A percentile compares a stretch with the other conserved stretches of the same genome.
Conservation (phyloP, 2,797 vertebrate species). For the Pseudocheirus occidentalis region DNA sequence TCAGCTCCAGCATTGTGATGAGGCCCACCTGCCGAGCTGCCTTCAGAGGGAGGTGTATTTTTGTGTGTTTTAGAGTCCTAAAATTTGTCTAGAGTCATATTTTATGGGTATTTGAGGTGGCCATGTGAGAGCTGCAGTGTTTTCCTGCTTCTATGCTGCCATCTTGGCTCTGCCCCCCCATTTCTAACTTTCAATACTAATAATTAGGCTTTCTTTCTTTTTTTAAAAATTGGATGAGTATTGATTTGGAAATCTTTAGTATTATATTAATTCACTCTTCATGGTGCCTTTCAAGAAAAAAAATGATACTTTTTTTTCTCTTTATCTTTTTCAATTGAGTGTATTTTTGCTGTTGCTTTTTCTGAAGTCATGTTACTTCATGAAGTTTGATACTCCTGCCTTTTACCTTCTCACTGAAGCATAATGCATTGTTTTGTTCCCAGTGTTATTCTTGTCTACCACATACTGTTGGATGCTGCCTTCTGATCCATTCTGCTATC, state of each 20-base stretch:
- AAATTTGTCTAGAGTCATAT: too few relatives aligned
- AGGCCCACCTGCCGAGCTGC: too few relatives aligned
- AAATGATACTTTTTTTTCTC: too few relatives aligned
- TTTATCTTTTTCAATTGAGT: not conserved
- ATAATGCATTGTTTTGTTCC: not conserved
- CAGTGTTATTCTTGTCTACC: not conserved
- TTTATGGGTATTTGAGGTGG: too few relatives aligned
- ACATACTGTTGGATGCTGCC: not conserved
- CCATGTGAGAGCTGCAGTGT: too few relatives aligned
- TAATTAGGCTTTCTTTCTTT: not conserved
- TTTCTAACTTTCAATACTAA: not conserved
- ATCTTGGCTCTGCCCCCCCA: too few relatives aligned
- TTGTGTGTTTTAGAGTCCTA: too few relatives aligned
- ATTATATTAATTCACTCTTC: not conserved
- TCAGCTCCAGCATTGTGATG: too few relatives aligned
- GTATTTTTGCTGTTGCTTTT: not conserved
- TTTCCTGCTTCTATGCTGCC: too few relatives aligned
- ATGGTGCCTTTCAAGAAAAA: not conserved
- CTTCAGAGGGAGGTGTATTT: too few relatives aligned
- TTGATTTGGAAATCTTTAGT: not conserved
- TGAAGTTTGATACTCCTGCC: not conserved
- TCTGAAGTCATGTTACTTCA: not conserved
- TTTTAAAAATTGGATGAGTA: not conserved
- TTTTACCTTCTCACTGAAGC: not conserved
- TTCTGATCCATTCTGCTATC: not conserved